Conservation (phyloP, 2,113 vertebrate species). For the Lophochroa leadbeateri region DNA sequence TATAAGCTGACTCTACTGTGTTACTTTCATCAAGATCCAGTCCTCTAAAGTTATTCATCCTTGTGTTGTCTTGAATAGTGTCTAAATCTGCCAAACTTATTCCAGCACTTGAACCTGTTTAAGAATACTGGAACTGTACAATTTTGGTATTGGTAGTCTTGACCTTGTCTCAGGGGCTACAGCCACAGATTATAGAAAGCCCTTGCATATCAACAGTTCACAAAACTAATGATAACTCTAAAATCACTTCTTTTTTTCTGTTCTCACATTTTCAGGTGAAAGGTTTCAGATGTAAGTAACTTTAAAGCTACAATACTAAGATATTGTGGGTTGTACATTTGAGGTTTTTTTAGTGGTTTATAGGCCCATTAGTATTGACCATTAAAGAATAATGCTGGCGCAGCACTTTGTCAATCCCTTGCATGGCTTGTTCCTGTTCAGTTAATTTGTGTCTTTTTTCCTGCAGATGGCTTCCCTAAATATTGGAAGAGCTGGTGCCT, state of each 20-base stretch:
- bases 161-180: not conserved
- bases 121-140: not conserved
- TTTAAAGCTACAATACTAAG: not conserved
- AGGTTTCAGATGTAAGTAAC: not conserved
- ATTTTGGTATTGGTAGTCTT: not conserved
- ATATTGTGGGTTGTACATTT: not conserved
- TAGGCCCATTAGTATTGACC: not conserved
- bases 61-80: not conserved
- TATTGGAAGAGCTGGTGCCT: constrained; percentile 82
- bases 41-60: not conserved
- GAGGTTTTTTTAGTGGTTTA: not conserved
- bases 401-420: not conserved
- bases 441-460: constrained; percentile 17
- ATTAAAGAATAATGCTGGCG: not conserved
- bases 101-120: not conserved
- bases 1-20: not conserved
- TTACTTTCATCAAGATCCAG: not conserved
- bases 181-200: not conserved
- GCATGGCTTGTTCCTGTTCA: not conserved
- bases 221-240: not conserved
- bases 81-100: not conserved
- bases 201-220: not conserved
- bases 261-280: not conserved
- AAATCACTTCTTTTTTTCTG: not conserved
- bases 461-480: constrained; percentile 82